A percentile compares a stretch with the other conserved stretches of the same genome.
Evolutionary conservation across 2,797 vertebrate genomes (phyloP).

Genomic region (Buceros bicornis): DNA sequence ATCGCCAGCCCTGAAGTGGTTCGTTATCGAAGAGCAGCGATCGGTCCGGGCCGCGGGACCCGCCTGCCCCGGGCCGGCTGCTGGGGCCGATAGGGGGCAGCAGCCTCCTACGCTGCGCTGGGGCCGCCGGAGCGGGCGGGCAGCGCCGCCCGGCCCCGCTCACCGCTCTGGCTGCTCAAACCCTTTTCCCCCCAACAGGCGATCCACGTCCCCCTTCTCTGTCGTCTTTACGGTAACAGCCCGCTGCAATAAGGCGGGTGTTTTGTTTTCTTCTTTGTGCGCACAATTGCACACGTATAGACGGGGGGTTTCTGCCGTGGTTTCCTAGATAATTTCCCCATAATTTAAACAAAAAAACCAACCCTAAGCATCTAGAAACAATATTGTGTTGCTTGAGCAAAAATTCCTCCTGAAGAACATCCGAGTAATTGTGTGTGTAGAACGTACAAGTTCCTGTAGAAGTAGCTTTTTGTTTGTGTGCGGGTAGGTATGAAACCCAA

Average conservation of each 20-base stretch:
- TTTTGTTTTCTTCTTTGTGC: fast-evolving
- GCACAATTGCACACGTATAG: fast-evolving
- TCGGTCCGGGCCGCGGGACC: neutral
- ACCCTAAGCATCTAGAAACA: neutral
- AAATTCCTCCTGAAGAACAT: neutral
- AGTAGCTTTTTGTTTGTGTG: neutral
- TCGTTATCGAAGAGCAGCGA: fast-evolving
- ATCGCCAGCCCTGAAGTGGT: too few species aligned
- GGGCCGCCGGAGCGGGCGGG: neutral
- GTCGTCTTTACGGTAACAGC: neutral
- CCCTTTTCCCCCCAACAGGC: neutral
- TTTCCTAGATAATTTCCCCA: neutral
- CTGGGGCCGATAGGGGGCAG: constrained; percentile 90
- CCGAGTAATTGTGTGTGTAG: fast-evolving
- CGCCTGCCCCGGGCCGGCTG: neutral
- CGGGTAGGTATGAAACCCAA: neutral
- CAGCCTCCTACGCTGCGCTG: constrained; percentile 80
- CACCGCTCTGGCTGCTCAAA: fast-evolving
- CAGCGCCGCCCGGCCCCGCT: too few species aligned
- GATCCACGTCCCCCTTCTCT: neutral
- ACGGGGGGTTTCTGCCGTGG: neutral
- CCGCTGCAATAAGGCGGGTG: fast-evolving
- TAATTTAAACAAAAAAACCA: neutral
- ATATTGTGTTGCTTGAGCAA: neutral
- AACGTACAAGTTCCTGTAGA: neutral